Conservation (phyloP, 2,888 invertebrate species). For the Heliconius charithonia region DNA sequence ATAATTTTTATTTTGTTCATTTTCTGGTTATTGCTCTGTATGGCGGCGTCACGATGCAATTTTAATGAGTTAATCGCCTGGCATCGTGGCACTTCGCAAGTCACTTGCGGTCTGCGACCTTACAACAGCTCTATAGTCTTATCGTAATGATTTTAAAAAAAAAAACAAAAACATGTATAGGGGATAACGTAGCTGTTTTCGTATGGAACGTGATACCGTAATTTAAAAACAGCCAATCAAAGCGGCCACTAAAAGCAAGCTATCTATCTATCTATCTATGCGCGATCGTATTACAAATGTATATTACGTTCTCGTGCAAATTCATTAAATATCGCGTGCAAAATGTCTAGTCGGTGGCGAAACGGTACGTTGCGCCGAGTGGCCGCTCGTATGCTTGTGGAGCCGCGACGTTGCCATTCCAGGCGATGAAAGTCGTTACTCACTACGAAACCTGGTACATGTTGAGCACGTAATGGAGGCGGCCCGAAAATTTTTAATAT, state of each 20-base stretch:
- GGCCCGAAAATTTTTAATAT: constrained; percentile 15
- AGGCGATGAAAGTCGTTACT: constrained; percentile 78
- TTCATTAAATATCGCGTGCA: constrained; percentile 54
- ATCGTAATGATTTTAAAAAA: not conserved
- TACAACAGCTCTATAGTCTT: constrained; percentile 56
- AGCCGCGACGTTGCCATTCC: constrained; percentile 74
- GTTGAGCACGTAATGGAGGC: constrained; percentile 39
- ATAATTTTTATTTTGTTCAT: constrained; percentile 27
- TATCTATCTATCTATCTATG: not conserved
- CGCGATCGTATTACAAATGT: constrained; percentile 46
- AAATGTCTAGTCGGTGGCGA: constrained; percentile 56
- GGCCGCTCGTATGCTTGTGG: constrained; percentile 52
- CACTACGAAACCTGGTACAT: constrained; percentile 53
- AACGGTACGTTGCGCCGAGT: constrained; percentile 67
- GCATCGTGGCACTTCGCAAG: constrained; percentile 81
- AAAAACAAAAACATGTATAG: not conserved
- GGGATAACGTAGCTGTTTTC: not conserved
- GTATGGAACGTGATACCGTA: constrained; percentile 28
- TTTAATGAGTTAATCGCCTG: constrained; percentile 81
- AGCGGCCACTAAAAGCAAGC: constrained; percentile 45
- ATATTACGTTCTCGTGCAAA: constrained; percentile 47
- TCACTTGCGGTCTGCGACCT: constrained; percentile 74
- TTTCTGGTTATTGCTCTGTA: constrained; percentile 73
- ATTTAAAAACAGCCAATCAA: constrained; percentile 38
- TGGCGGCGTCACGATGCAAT: constrained; percentile 69